A percentile compares a stretch with the other conserved stretches of the same genome.
phyloP scores from a whole-genome alignment of 37 sponge, comb jelly and placozoan genomes.

The Amphimedon queenslandica region DNA sequence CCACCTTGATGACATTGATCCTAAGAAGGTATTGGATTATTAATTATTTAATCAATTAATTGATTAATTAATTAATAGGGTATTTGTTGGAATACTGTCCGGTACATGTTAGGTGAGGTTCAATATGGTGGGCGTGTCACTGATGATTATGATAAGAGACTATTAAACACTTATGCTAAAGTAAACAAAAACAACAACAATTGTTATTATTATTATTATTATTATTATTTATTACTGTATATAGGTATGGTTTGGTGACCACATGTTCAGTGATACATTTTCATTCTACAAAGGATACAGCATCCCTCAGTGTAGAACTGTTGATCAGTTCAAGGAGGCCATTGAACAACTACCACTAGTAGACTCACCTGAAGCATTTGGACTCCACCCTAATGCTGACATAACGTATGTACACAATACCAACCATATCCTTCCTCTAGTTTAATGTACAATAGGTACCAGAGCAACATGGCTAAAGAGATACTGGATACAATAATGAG shows the following conservation, averaged over 20 bases:
- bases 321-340: constrained; percentile 80
- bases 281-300: constrained; percentile 91
- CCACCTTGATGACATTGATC: constrained; percentile 97
- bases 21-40: constrained; percentile 64
- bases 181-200: constrained; percentile 15
- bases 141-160: constrained; percentile 96
- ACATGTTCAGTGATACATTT: constrained; percentile 83
- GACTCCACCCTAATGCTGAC: constrained; percentile 97
- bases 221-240: not conserved
- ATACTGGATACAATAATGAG: constrained; percentile 92
- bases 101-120: constrained; percentile 99
- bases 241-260: constrained; percentile 93
- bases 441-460: constrained; percentile 59
- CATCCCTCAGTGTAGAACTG: constrained; percentile 79
- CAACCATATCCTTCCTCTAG: too few relatives aligned
- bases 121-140: constrained; percentile 99
- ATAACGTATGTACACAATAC: constrained; percentile 80
- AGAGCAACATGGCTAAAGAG: constrained; percentile 90
- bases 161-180: constrained; percentile 93
- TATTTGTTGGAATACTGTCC: constrained; percentile 95
- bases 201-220: not conserved
- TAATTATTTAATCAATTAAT: not conserved
- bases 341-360: constrained; percentile 93
- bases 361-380: constrained; percentile 99
- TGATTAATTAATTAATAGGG: constrained; percentile 58